A percentile compares a stretch with the other conserved stretches of the same genome.
Evolutionary conservation across 1,140 invertebrate genomes (phyloP).

Genomic region (Belonocnema kinseyi): DNA sequence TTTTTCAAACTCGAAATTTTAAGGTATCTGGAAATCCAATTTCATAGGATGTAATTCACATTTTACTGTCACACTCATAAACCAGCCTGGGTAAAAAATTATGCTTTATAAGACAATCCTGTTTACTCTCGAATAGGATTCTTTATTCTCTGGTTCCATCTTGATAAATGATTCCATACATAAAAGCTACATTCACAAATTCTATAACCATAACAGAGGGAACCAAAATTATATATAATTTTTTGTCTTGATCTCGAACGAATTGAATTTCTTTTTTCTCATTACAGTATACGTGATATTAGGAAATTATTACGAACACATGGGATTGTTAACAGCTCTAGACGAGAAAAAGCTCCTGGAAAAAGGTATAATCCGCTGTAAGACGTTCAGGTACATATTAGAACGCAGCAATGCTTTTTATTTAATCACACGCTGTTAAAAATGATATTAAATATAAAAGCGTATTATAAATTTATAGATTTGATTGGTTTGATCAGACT

Average conservation of each 20-base stretch:
- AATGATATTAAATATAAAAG: not conserved
- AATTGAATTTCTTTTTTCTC: not conserved
- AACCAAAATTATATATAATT: too few species aligned
- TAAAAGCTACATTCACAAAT: too few species aligned
- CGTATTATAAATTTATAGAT: too few species aligned
- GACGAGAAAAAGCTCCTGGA: slow-evolving; percentile 89
- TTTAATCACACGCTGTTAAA: not conserved
- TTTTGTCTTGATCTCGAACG: too few species aligned
- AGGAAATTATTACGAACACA: slow-evolving; percentile 91
- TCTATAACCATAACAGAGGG: too few species aligned
- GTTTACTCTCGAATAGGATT: too few species aligned
- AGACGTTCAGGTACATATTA: slow-evolving; percentile 31
- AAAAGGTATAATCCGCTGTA: slow-evolving; percentile 78
- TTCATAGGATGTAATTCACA: not conserved
- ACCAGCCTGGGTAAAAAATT: not conserved
- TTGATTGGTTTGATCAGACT: too few species aligned
- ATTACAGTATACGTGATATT: slow-evolving; percentile 94
- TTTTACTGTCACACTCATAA: not conserved
- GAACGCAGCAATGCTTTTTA: slow-evolving; percentile 24
- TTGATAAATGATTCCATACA: too few species aligned
- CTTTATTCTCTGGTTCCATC: too few species aligned
- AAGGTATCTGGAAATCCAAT: not conserved
- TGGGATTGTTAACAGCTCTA: slow-evolving; percentile 88
- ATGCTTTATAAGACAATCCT: not conserved
- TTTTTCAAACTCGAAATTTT: not conserved